These are phyloP conservation scores for Sussaba pulchella DNA, from an alignment of 2,888 invertebrate species.

Conservation along the genomic window DNA sequence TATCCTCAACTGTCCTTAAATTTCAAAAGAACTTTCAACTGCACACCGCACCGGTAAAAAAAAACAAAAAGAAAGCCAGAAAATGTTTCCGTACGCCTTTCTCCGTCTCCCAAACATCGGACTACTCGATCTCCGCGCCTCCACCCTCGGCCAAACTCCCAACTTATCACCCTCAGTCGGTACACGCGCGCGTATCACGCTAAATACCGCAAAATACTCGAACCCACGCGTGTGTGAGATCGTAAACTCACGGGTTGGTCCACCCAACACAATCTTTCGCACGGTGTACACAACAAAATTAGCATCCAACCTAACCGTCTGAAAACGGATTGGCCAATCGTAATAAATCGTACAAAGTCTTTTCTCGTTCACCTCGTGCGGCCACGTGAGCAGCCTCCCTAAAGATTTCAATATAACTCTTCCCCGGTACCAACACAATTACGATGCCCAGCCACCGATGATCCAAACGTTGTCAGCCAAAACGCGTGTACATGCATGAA, in stretches of 20 bases:
- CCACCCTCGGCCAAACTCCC: no score
- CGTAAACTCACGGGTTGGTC: not conserved
- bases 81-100: no score
- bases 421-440: not conserved
- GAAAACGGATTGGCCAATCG: conserved; percentile 8
- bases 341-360: not conserved
- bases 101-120: no score
- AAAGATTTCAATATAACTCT: not conserved
- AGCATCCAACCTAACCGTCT: conserved; percentile 41
- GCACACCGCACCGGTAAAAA: no score
- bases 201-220: no score
- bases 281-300: conserved; percentile 28
- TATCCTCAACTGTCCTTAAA: no score
- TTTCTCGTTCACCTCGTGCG: conserved; percentile 26
- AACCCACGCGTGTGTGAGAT: not conserved
- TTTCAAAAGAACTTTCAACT: no score
- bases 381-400: conserved; percentile 59
- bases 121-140: no score
- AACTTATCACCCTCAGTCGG: no score
- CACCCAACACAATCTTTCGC: not conserved
- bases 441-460: not conserved
- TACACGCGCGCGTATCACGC: no score
- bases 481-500: not conserved
- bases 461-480: not conserved
- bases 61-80: no score